These are phyloP conservation scores for Sisyra terminalis DNA, from an alignment of 2,888 invertebrate species.

Conservation along the genomic window DNA sequence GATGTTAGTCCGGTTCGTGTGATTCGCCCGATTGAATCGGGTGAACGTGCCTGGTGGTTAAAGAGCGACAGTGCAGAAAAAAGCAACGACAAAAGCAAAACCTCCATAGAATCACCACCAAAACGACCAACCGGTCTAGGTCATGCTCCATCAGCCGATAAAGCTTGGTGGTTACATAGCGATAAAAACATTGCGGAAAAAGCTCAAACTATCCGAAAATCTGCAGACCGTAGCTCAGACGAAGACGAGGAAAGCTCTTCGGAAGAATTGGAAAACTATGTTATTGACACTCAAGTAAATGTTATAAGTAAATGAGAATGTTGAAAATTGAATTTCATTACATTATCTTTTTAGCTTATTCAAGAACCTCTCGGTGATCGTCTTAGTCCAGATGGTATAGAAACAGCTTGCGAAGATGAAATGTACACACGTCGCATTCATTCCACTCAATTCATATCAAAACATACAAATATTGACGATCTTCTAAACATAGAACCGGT, in stretches of 20 bases:
- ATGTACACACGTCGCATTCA: conserved; percentile 29
- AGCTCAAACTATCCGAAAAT: conserved; percentile 21
- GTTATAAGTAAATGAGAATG: neutral
- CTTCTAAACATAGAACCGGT: conserved; percentile 44
- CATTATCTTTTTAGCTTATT: conserved; percentile 27
- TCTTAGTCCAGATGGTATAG: conserved; percentile 64
- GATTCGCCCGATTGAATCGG: conserved; percentile 48
- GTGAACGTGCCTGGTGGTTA: conserved; percentile 52
- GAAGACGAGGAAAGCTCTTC: conserved; percentile 29
- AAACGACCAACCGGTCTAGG: conserved; percentile 16
- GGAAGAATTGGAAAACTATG: conserved; percentile 14
- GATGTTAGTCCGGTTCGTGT: neutral
- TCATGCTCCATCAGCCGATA: conserved; percentile 32
- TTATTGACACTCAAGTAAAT: conserved; percentile 11
- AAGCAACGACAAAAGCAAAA: conserved; percentile 2
- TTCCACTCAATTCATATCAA: conserved; percentile 56
- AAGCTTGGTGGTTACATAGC: conserved; percentile 36
- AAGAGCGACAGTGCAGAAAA: conserved; percentile 23
- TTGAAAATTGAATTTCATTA: neutral
- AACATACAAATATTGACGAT: conserved; percentile 79
- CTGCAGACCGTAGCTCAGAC: conserved; percentile 30
- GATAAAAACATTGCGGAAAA: conserved; percentile 42
- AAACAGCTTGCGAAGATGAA: conserved; percentile 25
- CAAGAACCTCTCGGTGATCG: conserved; percentile 53
- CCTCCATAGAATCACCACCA: neutral